Conservation (phyloP, 1,140 invertebrate species). For the Zaprionus vittiger region DNA sequence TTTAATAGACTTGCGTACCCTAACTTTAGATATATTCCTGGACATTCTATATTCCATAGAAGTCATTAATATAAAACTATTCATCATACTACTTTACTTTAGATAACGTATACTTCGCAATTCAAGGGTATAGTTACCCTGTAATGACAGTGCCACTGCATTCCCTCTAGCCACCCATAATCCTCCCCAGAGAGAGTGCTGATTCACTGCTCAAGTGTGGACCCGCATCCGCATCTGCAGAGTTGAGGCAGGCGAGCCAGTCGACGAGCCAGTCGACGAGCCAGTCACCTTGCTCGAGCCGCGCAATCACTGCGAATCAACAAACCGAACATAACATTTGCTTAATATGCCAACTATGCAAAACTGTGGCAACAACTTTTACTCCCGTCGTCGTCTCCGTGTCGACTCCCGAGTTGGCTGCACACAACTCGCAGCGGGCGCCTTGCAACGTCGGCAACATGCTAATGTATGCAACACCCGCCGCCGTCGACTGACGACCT, state of each 20-base stretch:
- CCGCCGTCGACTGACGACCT: slow-evolving; percentile 73
- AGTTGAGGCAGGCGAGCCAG: background rate
- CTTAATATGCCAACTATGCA: slow-evolving; percentile 76
- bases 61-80: too few species aligned
- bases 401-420: slow-evolving; percentile 50
- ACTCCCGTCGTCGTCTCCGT: slow-evolving; percentile 15
- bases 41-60: too few species aligned
- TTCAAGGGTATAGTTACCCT: background rate
- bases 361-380: slow-evolving; percentile 74
- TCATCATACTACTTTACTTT: too few species aligned
- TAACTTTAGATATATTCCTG: too few species aligned
- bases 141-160: background rate
- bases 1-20: too few species aligned
- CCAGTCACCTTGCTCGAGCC: slow-evolving; percentile 12
- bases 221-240: background rate
- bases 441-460: slow-evolving; percentile 68
- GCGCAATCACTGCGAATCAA: slow-evolving; percentile 46
- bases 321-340: slow-evolving; percentile 62
- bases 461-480: slow-evolving; percentile 82
- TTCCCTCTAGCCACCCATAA: background rate
- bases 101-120: too few species aligned
- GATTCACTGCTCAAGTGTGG: background rate
- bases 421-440: slow-evolving; percentile 50
- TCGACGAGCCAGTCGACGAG: background rate
- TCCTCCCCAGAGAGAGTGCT: background rate